Evolutionary conservation across 2,888 invertebrate genomes (phyloP), one percentile per base, ranked within the genome.

Genomic region (Diarsia rubi): DNA sequence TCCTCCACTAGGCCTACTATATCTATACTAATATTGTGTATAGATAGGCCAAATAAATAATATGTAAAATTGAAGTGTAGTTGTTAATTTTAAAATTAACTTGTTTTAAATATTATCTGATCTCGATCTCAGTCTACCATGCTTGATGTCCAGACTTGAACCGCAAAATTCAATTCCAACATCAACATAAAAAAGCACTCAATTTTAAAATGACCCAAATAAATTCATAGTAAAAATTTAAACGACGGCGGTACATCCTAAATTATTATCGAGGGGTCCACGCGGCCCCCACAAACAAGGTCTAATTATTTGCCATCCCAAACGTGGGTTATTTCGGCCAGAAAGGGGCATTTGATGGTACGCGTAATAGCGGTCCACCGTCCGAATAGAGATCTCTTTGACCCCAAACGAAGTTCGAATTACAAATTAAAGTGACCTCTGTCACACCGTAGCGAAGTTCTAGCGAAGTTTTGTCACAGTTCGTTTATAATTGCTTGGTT

Each of bases 381-480:
- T 83, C 90, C 88, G 85, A 93, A 92, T 93, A 90, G 92, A 93
- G 92, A 91, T 90, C 91, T 89, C 82, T 78, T 80, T 88, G 87
- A 91, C 93, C 93, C 88, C 94, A 93, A 94, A 94, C 92, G 93
- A 91, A 93, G 91, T 93, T 89, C 90, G 91, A 93, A 93, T 92
- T 92, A 93, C 91, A 92, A 93, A 93, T 93, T 93, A 92, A 92
- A 87, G 73, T 81, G 89, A 84, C 88, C 88, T 83, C 73, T 74
- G 82, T 92, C 87, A 93, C 91, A 92, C 89, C 81, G 86, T 70
- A 44, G 73, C 54, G 77, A 84, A 85, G 81, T 79, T 79, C 74
- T 71, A 68, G n/a, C 11, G 54, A 79, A 79, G 70, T 75, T 81
- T 64, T 8, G 66, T 73, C 49, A 62, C 72, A 70, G 16, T 72